phyloP scores from a whole-genome alignment of 2,797 vertebrate species.

The Cuniculus paca region DNA sequence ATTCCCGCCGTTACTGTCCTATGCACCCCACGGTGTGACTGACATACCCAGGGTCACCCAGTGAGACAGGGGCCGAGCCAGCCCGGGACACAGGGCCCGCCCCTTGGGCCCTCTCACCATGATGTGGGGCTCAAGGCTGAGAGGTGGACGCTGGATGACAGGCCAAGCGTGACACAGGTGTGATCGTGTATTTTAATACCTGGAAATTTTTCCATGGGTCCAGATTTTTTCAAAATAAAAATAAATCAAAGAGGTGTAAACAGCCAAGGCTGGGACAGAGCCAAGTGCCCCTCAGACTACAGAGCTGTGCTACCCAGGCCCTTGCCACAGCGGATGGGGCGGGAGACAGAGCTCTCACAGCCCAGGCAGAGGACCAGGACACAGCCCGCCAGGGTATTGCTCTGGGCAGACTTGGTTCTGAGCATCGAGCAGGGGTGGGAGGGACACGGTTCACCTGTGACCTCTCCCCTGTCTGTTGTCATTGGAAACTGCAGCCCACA shows the following conservation, averaged over 20 bases:
- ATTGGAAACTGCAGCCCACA: neutral
- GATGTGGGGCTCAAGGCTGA: rapidly evolving
- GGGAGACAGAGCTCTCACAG: rapidly evolving
- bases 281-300: neutral
- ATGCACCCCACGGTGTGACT: rapidly evolving
- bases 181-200: rapidly evolving
- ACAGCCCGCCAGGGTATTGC: neutral
- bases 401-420: neutral
- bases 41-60: rapidly evolving
- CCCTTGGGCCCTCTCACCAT: neutral
- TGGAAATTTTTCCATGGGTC: neutral
- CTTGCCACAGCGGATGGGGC: neutral
- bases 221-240: neutral
- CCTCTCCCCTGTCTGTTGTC: too few species aligned
- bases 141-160: neutral
- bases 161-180: neutral
- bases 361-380: rapidly evolving
- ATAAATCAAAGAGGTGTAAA: neutral
- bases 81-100: too few species aligned
- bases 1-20: neutral
- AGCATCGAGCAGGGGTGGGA: too few species aligned
- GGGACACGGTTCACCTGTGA: rapidly evolving
- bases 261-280: neutral
- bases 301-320: neutral
- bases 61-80: neutral